Conservation (phyloP, 2,113 vertebrate species). For the Saccopteryx leptura region DNA sequence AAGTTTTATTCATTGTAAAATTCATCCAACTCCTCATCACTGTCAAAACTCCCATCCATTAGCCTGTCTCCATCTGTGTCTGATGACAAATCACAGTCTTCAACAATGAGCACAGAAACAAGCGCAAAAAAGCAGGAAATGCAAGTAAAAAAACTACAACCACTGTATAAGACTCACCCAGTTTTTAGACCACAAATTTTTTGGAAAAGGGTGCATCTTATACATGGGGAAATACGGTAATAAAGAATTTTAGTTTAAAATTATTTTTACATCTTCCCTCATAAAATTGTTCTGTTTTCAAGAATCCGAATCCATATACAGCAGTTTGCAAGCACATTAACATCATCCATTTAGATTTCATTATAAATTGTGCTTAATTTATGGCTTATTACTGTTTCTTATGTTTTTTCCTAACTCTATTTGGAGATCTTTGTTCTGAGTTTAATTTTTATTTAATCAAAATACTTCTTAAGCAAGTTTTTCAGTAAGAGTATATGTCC, state of each 20-base stretch:
- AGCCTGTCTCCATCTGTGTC: no score
- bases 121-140: no score
- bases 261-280: background rate
- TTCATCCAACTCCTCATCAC: no score
- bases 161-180: no score
- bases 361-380: background rate
- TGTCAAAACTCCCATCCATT: no score
- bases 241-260: background rate
- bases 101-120: no score
- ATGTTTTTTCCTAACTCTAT: background rate
- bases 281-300: background rate
- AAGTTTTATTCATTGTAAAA: no score
- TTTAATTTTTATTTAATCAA: slow-evolving; percentile 53
- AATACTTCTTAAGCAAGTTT: background rate
- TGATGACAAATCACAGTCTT: no score
- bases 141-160: no score
- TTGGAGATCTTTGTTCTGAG: slow-evolving; percentile 53
- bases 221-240: background rate
- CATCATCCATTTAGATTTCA: background rate
- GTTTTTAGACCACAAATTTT: no score
- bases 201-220: no score
- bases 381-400: background rate
- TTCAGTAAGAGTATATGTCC: background rate
- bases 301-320: background rate
- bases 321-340: background rate